phyloP scores from a whole-genome alignment of 2,888 invertebrate genomes.

The Polydrusus pterygomalis region DNA sequence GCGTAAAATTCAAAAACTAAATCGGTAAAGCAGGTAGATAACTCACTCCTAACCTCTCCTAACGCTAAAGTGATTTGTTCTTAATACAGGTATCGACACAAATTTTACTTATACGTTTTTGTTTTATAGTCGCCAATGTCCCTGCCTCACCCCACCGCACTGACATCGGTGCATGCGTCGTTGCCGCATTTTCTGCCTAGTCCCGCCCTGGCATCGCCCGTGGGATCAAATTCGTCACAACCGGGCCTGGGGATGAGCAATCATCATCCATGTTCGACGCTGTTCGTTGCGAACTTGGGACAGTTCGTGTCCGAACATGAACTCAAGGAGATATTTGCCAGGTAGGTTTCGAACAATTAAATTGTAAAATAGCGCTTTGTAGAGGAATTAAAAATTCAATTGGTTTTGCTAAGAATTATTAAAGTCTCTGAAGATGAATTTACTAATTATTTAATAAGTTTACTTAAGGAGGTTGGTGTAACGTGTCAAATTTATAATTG shows the following conservation, averaged over 20 bases:
- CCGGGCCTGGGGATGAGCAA: conserved; percentile 82
- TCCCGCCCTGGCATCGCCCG: conserved; percentile 93
- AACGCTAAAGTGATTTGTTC: no score
- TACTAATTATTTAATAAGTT: no score
- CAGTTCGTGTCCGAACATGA: conserved; percentile 99
- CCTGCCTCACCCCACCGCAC: conserved; percentile 78
- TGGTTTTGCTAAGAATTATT: background rate
- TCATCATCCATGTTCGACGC: conserved; percentile 95
- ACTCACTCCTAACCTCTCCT: no score
- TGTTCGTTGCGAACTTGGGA: conserved; percentile 98
- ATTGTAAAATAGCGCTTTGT: background rate
- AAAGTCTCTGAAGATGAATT: no score
- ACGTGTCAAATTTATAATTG: no score
- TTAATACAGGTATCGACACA: no score
- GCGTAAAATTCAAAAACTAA: no score
- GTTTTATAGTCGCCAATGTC: conserved; percentile 75
- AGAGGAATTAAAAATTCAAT: conserved; percentile 9
- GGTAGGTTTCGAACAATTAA: conserved; percentile 75
- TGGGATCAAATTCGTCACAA: conserved; percentile 84
- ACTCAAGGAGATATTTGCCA: conserved; percentile 98
- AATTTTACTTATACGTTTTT: background rate
- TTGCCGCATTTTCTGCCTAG: conserved; percentile 93
- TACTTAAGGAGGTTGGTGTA: no score
- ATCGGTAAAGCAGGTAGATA: no score
- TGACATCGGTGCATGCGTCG: conserved; percentile 83